Evolutionary conservation across 2,888 invertebrate species (phyloP).

Genomic region (Tanypteryx hageni): DNA sequence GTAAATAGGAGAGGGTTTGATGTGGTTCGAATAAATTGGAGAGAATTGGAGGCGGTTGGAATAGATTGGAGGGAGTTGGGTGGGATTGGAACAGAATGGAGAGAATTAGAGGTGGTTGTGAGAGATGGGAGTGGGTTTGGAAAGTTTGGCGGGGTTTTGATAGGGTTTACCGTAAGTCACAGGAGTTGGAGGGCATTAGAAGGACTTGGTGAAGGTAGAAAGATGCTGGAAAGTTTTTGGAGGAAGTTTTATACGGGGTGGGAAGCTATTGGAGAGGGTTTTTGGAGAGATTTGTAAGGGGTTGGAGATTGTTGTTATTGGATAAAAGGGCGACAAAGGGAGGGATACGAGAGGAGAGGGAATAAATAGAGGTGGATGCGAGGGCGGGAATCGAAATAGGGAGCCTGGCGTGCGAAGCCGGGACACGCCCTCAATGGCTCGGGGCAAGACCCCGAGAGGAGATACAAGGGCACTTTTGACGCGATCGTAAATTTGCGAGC

Average conservation of each 20-base stretch:
- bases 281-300: background rate
- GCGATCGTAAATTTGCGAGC: constrained; percentile 17
- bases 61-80: background rate
- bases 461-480: constrained; percentile 19
- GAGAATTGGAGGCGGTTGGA: background rate
- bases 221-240: background rate
- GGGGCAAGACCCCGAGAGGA: background rate
- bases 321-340: background rate
- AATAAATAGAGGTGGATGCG: no score
- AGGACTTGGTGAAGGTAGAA: background rate
- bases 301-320: background rate
- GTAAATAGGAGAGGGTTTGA: background rate
- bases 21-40: background rate
- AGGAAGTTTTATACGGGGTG: background rate
- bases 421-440: background rate
- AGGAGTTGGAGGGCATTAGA: background rate
- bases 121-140: background rate
- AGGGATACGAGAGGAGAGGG: background rate
- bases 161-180: no score
- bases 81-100: background rate
- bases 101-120: background rate
- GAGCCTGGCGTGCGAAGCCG: background rate
- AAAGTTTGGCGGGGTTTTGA: no score
- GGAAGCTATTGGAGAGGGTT: background rate
- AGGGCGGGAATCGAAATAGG: background rate